Base-by-base conservation (phyloP, 2,797 vertebrate genomes). In the Phrynocephalus vlangalii region DNA sequence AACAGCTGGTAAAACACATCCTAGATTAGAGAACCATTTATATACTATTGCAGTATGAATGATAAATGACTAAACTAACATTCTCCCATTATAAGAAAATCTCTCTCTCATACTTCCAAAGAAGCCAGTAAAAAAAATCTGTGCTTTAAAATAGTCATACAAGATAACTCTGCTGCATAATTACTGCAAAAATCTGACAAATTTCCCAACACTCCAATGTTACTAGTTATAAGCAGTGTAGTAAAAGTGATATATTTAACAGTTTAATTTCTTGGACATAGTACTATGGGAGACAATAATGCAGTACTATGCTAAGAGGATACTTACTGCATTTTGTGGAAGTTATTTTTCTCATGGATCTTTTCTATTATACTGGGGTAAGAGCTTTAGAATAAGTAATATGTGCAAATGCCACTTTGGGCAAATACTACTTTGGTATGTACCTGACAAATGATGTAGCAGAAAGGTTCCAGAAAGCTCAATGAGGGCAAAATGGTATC, bases 231-330 rank as follows among this genome's bases (percentile, higher is more conserved):
- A 79, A 91, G 86, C 48, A 88, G 26, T 90, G 79, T 79, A 92
- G 87, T 91, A 94, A 92, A 91, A 82, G 77, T 70, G 38, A 89
- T 44, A 85, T 83, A 90, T 84, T 93, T 91, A 93, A 89, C 86
- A 72, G 90, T 93, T 93, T 92, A 92, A 89, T 91, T 94, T 94
- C 86, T 92, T 75, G 63, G 90, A 56, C 18, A 11, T 76, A 86
- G 82, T 56, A 84, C 68, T 66, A 70, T 89, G 84, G 91, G 90
- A 92, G 38, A 93, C 15, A 83, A 68, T 81, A 28, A 66, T 93
- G 26, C 86, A 70, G 18, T 6, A 67, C 38, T 13, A 50, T 44
- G 8, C 15, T 76, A n/a, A 1, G 90, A 63, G 16, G 60, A 63
- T 5, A 63, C 92, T 89, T 86, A 52, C 72, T 30, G 30, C 87